Evolutionary conservation across 2,888 invertebrate genomes (phyloP).

Genomic region (Nebria salina): DNA sequence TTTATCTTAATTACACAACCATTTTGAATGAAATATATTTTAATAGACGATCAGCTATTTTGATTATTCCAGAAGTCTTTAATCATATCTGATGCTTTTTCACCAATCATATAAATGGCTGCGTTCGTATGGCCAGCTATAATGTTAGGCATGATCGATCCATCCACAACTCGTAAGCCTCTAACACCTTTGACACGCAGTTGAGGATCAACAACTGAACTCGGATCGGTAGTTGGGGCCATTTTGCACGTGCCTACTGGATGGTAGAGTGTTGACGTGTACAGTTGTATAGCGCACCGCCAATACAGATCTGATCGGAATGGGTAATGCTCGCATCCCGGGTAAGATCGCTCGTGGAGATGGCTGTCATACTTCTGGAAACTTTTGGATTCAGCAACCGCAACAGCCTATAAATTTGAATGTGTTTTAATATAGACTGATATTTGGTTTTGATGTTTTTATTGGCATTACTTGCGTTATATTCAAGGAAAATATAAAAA

Average conservation of each 20-base stretch:
- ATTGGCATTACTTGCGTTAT: background rate
- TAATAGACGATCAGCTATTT: background rate
- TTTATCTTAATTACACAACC: background rate
- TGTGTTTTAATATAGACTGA: background rate
- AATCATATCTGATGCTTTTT: constrained; percentile 68
- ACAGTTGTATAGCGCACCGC: constrained; percentile 76
- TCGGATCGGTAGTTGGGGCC: constrained; percentile 59
- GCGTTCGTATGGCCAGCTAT: constrained; percentile 69
- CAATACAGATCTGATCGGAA: constrained; percentile 78
- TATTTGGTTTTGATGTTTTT: background rate
- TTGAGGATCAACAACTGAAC: constrained; percentile 64
- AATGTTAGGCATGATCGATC: constrained; percentile 68
- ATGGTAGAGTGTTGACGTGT: constrained; percentile 78
- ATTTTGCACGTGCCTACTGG: constrained; percentile 68
- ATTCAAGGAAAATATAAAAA: background rate
- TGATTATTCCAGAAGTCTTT: constrained; percentile 59
- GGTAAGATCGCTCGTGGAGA: constrained; percentile 69
- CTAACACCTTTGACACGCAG: constrained; percentile 65
- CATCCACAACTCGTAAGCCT: constrained; percentile 68
- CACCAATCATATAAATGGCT: constrained; percentile 69
- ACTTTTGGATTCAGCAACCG: constrained; percentile 65
- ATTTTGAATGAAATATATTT: background rate
- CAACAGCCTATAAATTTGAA: constrained; percentile 64
- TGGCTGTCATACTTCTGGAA: constrained; percentile 67
- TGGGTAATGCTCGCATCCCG: constrained; percentile 71